These are phyloP conservation scores for Cyanoramphus novaezelandiae DNA, from an alignment of 2,113 vertebrate species.

Conservation along the genomic window DNA sequence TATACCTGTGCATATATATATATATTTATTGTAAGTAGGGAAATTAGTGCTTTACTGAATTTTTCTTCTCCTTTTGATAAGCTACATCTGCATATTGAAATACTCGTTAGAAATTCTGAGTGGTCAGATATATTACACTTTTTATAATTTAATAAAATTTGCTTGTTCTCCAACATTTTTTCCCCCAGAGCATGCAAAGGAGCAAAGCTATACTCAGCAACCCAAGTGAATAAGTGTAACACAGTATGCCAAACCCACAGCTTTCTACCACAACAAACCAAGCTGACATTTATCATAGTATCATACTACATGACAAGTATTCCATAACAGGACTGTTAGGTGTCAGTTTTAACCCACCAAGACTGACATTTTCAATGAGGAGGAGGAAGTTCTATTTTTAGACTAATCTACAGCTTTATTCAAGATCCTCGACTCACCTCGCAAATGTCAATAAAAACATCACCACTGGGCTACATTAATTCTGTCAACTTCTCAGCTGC, in stretches of 20 bases:
- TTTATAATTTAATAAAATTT: background rate
- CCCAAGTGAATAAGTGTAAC: background rate
- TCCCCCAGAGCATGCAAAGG: background rate
- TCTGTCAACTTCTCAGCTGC: background rate
- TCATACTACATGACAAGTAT: background rate
- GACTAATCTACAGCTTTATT: background rate
- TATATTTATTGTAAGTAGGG: background rate
- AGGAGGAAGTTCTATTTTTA: background rate
- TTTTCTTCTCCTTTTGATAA: background rate
- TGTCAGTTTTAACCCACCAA: background rate
- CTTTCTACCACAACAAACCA: background rate
- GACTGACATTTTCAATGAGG: background rate
- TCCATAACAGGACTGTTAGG: background rate
- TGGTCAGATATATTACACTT: background rate
- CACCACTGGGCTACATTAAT: background rate
- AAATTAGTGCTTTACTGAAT: background rate
- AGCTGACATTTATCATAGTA: background rate
- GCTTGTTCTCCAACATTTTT: background rate
- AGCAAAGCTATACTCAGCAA: background rate
- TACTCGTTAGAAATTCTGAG: background rate
- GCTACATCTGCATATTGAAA: background rate
- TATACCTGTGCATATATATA: fast-evolving
- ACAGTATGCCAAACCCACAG: background rate
- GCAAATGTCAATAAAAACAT: background rate
- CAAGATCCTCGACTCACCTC: background rate